These are phyloP conservation scores for Megaptera novaeangliae DNA, from an alignment of 2,113 vertebrate genomes.

Conservation along the genomic window DNA sequence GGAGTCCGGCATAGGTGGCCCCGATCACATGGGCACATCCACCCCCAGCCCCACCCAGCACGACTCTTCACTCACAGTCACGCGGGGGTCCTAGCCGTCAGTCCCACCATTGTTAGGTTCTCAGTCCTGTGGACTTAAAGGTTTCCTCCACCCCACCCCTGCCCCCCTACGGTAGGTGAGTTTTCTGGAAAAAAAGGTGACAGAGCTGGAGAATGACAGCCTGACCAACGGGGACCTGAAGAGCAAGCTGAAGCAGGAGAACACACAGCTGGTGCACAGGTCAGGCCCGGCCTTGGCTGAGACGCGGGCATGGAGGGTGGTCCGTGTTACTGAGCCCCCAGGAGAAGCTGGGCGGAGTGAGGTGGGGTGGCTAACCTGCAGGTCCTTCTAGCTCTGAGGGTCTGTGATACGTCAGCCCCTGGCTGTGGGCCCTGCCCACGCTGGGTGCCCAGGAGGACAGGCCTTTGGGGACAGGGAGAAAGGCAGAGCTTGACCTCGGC, in stretches of 20 bases:
- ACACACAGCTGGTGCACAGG: slow-evolving; percentile 96
- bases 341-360: neutral
- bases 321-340: rapidly evolving
- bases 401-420: neutral
- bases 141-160: neutral
- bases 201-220: slow-evolving; percentile 93
- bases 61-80: rapidly evolving
- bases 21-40: neutral
- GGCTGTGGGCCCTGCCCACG: rapidly evolving
- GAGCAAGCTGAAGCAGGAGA: slow-evolving; percentile 95
- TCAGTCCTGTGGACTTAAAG: neutral
- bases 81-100: neutral
- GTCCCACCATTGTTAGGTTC: neutral
- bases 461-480: neutral
- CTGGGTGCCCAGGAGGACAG: neutral
- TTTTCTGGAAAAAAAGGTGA: slow-evolving; percentile 94
- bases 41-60: no score
- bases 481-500: neutral
- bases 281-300: slow-evolving; percentile 36
- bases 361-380: neutral
- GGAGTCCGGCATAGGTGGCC: neutral
- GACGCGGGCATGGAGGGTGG: neutral
- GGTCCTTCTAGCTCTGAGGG: neutral
- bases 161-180: slow-evolving; percentile 84
- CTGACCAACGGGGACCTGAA: slow-evolving; percentile 90